phyloP scores from a whole-genome alignment of 2,888 invertebrate species.

The Clanis bilineata region DNA sequence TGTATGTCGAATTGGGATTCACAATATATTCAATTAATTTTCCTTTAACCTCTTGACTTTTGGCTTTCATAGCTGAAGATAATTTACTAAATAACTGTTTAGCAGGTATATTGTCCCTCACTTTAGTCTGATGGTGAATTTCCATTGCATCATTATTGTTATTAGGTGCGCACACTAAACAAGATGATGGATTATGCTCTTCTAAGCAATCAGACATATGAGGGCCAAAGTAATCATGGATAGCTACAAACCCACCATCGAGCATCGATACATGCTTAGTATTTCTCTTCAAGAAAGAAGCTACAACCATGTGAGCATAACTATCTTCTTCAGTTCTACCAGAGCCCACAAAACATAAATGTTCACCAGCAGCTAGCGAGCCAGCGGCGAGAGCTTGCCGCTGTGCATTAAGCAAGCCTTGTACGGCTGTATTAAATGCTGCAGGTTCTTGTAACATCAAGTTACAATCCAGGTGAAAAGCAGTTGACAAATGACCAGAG shows the following conservation, averaged over 20 bases:
- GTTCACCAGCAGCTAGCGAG: conserved; percentile 93
- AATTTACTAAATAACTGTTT: conserved; percentile 91
- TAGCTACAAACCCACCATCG: conserved; percentile 93
- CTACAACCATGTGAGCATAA: conserved; percentile 98
- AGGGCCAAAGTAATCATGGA: conserved; percentile 92
- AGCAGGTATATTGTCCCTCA: conserved; percentile 70
- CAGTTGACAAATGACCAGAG: conserved; percentile 97
- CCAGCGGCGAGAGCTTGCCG: conserved; percentile 92
- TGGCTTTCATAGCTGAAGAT: conserved; percentile 93
- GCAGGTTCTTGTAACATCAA: conserved; percentile 98
- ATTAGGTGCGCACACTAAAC: conserved; percentile 89
- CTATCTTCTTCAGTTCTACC: conserved; percentile 97
- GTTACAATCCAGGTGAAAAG: conserved; percentile 98
- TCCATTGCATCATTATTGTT: conserved; percentile 62
- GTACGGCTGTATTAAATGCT: conserved; percentile 96
- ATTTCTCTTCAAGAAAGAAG: conserved; percentile 96
- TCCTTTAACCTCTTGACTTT: conserved; percentile 95
- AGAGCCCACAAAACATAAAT: conserved; percentile 96
- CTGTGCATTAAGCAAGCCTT: conserved; percentile 95
- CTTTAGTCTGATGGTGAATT: conserved; percentile 41
- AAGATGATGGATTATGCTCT: conserved; percentile 91
- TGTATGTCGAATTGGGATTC: conserved; percentile 86
- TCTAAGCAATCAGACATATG: conserved; percentile 91
- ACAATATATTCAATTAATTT: conserved; percentile 96
- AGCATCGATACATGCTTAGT: conserved; percentile 96